A percentile compares a stretch with the other conserved stretches of the same genome.
phyloP scores from a whole-genome alignment of 2,797 vertebrate genomes.

The Discoglossus pictus region DNA sequence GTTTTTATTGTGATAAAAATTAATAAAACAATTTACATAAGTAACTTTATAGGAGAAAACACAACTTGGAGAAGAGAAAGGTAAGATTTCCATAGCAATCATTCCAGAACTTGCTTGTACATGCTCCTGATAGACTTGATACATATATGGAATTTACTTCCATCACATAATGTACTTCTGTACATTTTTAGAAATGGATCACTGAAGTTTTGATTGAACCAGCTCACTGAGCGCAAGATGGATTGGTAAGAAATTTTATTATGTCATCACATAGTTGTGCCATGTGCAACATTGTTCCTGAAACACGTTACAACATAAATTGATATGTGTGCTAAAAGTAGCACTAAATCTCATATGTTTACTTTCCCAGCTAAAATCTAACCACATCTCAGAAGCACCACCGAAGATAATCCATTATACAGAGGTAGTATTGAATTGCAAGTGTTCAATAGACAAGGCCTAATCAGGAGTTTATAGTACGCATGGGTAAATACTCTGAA shows the following conservation, averaged over 20 bases:
- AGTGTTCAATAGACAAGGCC: too few species aligned
- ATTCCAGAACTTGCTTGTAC: conserved; percentile 27
- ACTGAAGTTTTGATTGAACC: conserved; percentile 41
- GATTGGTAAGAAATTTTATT: conserved; percentile 40
- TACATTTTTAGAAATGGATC: conserved; percentile 48
- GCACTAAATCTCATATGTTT: not conserved
- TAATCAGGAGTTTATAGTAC: too few species aligned
- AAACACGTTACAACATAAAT: conserved; percentile 37
- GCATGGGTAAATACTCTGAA: too few species aligned
- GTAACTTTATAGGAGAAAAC: too few species aligned
- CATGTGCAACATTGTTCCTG: conserved; percentile 7
- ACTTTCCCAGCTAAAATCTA: not conserved
- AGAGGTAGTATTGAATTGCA: too few species aligned
- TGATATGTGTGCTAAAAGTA: conserved; percentile 1
- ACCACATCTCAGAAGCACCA: conserved; percentile 1
- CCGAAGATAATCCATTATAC: too few species aligned
- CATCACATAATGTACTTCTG: conserved; percentile 16
- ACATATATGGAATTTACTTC: conserved; percentile 34
- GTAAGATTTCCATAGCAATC: not conserved
- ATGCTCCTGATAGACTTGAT: conserved; percentile 21
- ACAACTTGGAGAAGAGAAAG: not conserved
- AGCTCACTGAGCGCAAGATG: conserved; percentile 37
- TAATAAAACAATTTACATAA: too few species aligned
- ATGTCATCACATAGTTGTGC: conserved; percentile 41
- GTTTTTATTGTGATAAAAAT: too few species aligned